Percentiles rank a stretch among this genome's conserved stretches.
Evolutionary conservation across 1,140 invertebrate genomes (phyloP).

Genomic region (Cephus cinctus): DNA sequence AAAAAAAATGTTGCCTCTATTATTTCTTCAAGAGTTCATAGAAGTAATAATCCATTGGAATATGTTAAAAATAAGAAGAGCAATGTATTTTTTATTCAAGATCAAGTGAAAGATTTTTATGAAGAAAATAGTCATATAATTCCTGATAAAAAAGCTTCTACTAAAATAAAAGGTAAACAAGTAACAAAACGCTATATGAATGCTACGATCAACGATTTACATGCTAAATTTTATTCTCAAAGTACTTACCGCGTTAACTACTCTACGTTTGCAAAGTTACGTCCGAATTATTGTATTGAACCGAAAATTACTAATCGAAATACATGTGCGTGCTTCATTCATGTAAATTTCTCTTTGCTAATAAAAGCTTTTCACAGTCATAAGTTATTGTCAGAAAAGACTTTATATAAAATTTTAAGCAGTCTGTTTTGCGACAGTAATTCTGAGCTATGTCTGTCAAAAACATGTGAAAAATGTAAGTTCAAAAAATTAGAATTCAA

Average conservation of each 20-base stretch:
- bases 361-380: constrained; percentile 11
- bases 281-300: constrained; percentile 10
- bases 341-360: constrained; percentile 19
- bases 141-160: constrained; percentile 15
- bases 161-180: constrained; percentile 14
- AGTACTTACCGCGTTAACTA: constrained; percentile 13
- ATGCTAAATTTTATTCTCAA: constrained; percentile 12
- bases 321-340: constrained; percentile 18
- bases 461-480: constrained; percentile 18
- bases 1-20: constrained; percentile 9
- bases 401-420: constrained; percentile 14
- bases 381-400: constrained; percentile 16
- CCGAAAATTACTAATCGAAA: constrained; percentile 13
- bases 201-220: constrained; percentile 11
- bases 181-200: constrained; percentile 12
- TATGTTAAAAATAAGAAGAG: constrained; percentile 7
- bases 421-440: constrained; percentile 14
- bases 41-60: constrained; percentile 3
- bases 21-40: constrained; percentile 5
- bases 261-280: constrained; percentile 1
- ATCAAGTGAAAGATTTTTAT: constrained; percentile 12
- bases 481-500: constrained; percentile 13
- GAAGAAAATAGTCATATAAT: constrained; percentile 12
- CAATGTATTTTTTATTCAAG: constrained; percentile 11
- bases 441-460: constrained; percentile 15